Conservation (phyloP, 2,888 invertebrate genomes). For the Zeuzera pyrina region DNA sequence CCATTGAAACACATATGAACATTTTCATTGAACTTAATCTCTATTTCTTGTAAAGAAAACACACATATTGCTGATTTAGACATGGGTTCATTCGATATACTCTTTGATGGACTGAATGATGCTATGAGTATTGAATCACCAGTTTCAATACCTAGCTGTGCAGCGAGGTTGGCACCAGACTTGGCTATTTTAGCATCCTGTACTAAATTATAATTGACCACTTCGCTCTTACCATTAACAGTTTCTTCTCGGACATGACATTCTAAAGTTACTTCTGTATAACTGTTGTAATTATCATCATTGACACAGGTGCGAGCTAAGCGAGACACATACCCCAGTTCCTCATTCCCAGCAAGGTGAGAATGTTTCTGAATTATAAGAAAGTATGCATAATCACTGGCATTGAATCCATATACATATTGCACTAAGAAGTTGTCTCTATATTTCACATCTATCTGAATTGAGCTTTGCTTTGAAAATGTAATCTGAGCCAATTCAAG, state of each 20-base stretch:
- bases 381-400: conserved; percentile 96
- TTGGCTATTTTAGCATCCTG: conserved; percentile 93
- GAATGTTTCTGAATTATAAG: conserved; percentile 95
- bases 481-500: conserved; percentile 87
- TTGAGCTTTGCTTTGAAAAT: conserved; percentile 87
- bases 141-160: conserved; percentile 84
- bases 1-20: conserved; percentile 98
- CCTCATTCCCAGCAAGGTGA: conserved; percentile 89
- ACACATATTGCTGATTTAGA: conserved; percentile 92
- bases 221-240: conserved; percentile 61
- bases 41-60: conserved; percentile 91
- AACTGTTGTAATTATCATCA: conserved; percentile 96
- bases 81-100: conserved; percentile 88
- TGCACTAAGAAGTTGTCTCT: conserved; percentile 95
- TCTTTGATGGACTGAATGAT: conserved; percentile 90
- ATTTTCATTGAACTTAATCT: conserved; percentile 95
- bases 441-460: conserved; percentile 93
- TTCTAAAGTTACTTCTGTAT: conserved; percentile 95
- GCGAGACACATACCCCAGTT: conserved; percentile 91
- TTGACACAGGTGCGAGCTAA: conserved; percentile 94
- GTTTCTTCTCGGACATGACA: conserved; percentile 80
- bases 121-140: conserved; percentile 89
- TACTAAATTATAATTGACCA: conserved; percentile 87
- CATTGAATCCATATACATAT: conserved; percentile 97
- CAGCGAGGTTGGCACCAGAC: conserved; percentile 88